A percentile compares a stretch with the other conserved stretches of the same genome.
Evolutionary conservation across 1,140 invertebrate genomes (phyloP).

Genomic region (Zaprionus ornatus): DNA sequence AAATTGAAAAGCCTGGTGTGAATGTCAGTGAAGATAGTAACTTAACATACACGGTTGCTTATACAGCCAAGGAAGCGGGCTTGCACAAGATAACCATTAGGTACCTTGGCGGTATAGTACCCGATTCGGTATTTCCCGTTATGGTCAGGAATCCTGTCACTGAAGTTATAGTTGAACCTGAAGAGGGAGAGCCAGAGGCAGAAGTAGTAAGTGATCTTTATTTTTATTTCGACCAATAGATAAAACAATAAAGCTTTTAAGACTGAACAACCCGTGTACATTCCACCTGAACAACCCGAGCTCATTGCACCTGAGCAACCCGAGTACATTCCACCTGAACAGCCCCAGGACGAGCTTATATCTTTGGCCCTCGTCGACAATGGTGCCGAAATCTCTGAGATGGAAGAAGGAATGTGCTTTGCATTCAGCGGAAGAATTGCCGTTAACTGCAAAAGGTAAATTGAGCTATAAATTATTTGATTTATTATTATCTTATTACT

Average conservation of each 20-base stretch:
- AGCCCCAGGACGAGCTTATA: not conserved
- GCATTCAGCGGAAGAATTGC: slow-evolving; percentile 3
- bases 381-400: not conserved
- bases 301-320: not conserved
- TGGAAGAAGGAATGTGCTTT: slow-evolving; percentile 3
- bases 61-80: slow-evolving; percentile 92
- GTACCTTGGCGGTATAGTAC: slow-evolving; percentile 89
- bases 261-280: not conserved
- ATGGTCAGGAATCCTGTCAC: slow-evolving; percentile 91
- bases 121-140: slow-evolving; percentile 91
- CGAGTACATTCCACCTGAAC: not conserved
- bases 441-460: not conserved
- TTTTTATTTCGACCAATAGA: not conserved
- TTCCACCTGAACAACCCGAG: not conserved
- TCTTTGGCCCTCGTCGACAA: not conserved
- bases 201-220: not conserved
- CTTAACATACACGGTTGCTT: slow-evolving; percentile 92
- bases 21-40: slow-evolving; percentile 94
- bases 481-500: too few species aligned
- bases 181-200: not conserved
- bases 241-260: not conserved
- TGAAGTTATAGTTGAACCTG: slow-evolving; percentile 87
- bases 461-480: not conserved
- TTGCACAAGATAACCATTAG: slow-evolving; percentile 89
- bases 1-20: slow-evolving; percentile 89